Evolutionary conservation across 2,888 invertebrate genomes (phyloP), one percentile per base, ranked within the genome.

Genomic region (Hydraecia micacea): DNA sequence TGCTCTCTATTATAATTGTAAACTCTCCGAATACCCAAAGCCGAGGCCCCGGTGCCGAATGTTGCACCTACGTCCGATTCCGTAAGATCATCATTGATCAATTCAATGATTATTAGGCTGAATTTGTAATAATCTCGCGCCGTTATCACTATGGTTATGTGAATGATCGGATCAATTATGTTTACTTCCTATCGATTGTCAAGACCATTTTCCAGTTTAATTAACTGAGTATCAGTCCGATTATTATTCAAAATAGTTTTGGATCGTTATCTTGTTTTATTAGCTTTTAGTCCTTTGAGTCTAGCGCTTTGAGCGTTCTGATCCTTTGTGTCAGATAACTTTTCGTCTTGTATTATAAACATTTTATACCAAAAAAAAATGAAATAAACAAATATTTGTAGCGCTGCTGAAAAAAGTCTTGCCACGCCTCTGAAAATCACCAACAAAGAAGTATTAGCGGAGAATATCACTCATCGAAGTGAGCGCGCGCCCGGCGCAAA

Each of bases 1-100:
- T 96, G 95, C 93, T 95, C 95, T 94, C 94, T 95, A 96, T 95
- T 96, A 95, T 95, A 94, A 94, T 95, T 96, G 94, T 96, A 95
- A 96, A 96, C 92, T 94, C 91, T 93, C 91, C 91, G 91, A 95
- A 94, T 94, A 92, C 91, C 91, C 91, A 88, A 79, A 88, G 86
- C 87, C 85, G 86, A 81, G 85, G 86, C 68, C 73, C 85, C 85
- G 68, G 70, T 75, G 83, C 77, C 84, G 87, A 88, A 92, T 92
- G 88, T 91, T 93, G 94, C 93, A 92, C 88, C 89, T 93, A 92
- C 87, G 85, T 79, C 86, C 79, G 86, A 89, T 89, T 90, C 89
- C 89, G 84, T 83, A 83, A 81, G 86, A 87, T 88, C 84, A 81
- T 84, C 79, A 80, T 86, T 85, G 79, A 87, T 87, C 89, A 83